These are phyloP conservation scores for Gryon sp. DNA, from an alignment of 1,140 invertebrate genomes.

Conservation along the genomic window DNA sequence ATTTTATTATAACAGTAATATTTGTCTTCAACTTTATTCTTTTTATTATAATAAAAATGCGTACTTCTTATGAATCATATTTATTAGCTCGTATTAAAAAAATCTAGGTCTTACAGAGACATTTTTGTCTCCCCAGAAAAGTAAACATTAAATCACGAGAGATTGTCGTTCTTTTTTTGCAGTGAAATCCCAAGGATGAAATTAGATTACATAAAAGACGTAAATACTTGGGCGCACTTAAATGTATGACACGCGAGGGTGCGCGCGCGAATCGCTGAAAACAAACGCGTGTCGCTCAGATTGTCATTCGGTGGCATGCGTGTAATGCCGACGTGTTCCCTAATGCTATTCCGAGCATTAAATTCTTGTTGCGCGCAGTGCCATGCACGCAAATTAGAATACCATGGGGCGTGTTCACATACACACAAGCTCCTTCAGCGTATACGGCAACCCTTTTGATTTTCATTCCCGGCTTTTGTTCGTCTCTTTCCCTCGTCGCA, in stretches of 20 bases:
- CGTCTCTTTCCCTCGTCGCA: conserved; percentile 10
- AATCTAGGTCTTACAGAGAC: no score
- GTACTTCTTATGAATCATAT: no score
- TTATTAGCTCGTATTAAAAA: no score
- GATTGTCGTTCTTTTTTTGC: no score
- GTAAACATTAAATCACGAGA: no score
- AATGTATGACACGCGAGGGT: conserved; percentile 19
- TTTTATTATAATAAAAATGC: no score
- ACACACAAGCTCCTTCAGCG: conserved; percentile 15
- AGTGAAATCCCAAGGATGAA: no score
- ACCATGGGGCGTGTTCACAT: conserved; percentile 45
- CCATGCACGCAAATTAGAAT: conserved; percentile 72
- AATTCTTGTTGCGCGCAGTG: conserved; percentile 68
- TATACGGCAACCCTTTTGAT: conserved; percentile 14
- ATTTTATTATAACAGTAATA: no score
- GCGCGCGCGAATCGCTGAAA: conserved; percentile 8
- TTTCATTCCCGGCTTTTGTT: conserved; percentile 44
- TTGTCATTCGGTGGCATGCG: conserved; percentile 55
- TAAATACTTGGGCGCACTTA: conserved; percentile 18
- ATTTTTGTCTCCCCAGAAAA: no score
- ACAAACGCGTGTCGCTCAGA: conserved; percentile 42
- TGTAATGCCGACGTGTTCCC: conserved; percentile 43
- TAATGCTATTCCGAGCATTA: conserved; percentile 72
- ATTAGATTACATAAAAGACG: conserved; percentile 21
- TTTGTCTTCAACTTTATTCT: no score